phyloP scores from a whole-genome alignment of 2,113 vertebrate species.

The Tenrec ecaudatus region DNA sequence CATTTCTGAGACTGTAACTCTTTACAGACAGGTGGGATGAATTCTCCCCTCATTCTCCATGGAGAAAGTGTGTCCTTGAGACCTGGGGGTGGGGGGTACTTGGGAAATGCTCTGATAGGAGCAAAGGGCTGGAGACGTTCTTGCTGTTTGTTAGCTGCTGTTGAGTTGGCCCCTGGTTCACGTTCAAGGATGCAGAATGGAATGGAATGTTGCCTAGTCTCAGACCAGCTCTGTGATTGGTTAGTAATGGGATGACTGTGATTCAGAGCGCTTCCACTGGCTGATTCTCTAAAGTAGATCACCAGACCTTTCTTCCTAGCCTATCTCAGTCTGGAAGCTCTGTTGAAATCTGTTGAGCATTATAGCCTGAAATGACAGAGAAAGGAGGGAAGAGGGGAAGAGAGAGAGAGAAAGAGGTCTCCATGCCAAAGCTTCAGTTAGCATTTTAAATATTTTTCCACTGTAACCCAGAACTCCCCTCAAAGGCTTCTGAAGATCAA shows the following conservation, averaged over 20 bases:
- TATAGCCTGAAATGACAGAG: too few relatives aligned
- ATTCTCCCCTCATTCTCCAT: neutral
- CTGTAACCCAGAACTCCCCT: neutral
- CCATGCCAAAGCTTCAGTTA: neutral
- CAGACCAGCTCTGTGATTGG: too few relatives aligned
- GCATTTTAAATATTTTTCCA: neutral
- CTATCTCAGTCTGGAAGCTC: too few relatives aligned
- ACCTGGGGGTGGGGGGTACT: neutral
- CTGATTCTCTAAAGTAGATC: too few relatives aligned
- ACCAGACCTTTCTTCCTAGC: too few relatives aligned
- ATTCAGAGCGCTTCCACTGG: too few relatives aligned
- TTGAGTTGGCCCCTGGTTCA: neutral
- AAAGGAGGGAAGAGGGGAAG: too few relatives aligned
- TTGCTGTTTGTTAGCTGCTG: neutral
- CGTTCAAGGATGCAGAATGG: neutral
- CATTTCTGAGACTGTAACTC: too few relatives aligned
- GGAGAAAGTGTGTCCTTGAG: neutral
- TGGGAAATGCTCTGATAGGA: neutral
- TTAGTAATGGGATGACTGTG: too few relatives aligned
- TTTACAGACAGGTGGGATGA: too few relatives aligned
- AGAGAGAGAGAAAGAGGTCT: neutral
- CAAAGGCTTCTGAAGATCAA: neutral
- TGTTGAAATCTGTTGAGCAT: too few relatives aligned
- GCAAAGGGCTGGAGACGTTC: neutral
- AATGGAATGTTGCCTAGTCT: neutral